Evolutionary conservation across 2,797 vertebrate species (phyloP), one percentile per base, ranked within the genome.

Genomic region (Myripristis murdjan): DNA sequence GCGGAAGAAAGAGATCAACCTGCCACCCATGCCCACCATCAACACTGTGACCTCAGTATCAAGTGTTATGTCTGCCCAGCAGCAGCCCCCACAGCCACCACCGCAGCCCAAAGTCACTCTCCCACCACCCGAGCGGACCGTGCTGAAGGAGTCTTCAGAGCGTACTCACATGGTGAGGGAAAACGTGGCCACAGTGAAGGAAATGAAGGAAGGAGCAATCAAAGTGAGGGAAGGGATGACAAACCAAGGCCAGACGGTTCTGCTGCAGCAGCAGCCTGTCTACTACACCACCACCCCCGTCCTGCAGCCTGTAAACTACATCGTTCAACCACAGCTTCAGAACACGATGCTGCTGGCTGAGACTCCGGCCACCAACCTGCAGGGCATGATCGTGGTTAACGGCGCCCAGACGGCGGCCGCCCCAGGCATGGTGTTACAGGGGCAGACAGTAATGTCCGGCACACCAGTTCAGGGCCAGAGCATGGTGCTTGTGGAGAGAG

Each of bases 321-420:
- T 95, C 58, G 75, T 95, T 60, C 95, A 96, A 57, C 94, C 95
- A 0, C 90, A 94, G 48, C 79, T 95, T 63, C 95, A 95, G 14
- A 96, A 94, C 85, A 95, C 96, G 0, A 1, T 98, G 47, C 64
- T 97, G 2, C 85, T 98, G 67, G 89, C 96, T 0, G 95, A 93
- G 53, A 82, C 95, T 24, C 93, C 87, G 0, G 24, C 83, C n/a
- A 93, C 94, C 0, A 81, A 92, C 72, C 49, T 90, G 60, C 93
- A 93, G 72, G 60, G 77, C 24, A 88, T 95, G 91, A 76, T 92
- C 1, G n/a, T 95, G 64, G 67, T 94, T 26, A 93, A 91, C 0
- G 61, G 79, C 2, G 35, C 49, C n/a, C 80, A 83, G 20, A 24
- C 69, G 4, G 44, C 11, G n/a, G 48, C 84, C 14, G 18, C 76